Evolutionary conservation across 2,113 vertebrate species (phyloP).

Genomic region (Ctenodactylus gundi): DNA sequence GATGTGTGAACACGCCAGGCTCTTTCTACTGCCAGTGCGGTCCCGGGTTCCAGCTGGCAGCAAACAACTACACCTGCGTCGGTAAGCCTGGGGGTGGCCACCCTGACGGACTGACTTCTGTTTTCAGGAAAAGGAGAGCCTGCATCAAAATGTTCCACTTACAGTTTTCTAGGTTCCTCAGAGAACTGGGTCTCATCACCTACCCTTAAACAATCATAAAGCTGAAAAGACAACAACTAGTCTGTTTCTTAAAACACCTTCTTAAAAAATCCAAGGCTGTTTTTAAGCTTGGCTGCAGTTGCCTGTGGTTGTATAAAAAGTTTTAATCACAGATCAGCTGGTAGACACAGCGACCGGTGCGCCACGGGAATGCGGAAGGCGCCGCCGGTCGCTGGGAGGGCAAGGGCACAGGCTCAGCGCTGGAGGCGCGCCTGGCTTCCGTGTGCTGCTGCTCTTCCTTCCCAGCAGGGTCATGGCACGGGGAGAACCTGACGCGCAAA

Average conservation of each 20-base stretch:
- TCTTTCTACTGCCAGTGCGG: conserved; percentile 97
- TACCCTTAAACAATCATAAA: conserved; percentile 18
- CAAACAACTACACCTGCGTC: conserved; percentile 96
- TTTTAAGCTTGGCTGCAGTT: conserved; percentile 20
- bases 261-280: conserved; percentile 67
- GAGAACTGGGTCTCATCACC: conserved; percentile 34
- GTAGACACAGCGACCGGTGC: conserved; percentile 59
- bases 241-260: conserved; percentile 69
- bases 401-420: conserved; percentile 65
- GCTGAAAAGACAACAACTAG: conserved; percentile 49
- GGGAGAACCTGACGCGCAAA: conserved; percentile 72
- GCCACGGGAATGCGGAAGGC: conserved; percentile 62
- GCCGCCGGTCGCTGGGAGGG: conserved; percentile 58
- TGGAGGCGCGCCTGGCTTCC: conserved; percentile 62
- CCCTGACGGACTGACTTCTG: background rate
- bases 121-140: background rate
- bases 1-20: conserved; percentile 94
- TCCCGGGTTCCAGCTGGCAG: conserved; percentile 91
- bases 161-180: conserved; percentile 8
- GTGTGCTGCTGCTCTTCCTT: conserved; percentile 60
- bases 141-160: background rate
- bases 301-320: conserved; percentile 17
- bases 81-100: conserved; percentile 86
- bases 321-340: conserved; percentile 27
- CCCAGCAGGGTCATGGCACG: conserved; percentile 62